Evolutionary conservation across 2,888 invertebrate species (phyloP), one percentile per base, ranked within the genome.

Genomic region (Apamea epomidion): DNA sequence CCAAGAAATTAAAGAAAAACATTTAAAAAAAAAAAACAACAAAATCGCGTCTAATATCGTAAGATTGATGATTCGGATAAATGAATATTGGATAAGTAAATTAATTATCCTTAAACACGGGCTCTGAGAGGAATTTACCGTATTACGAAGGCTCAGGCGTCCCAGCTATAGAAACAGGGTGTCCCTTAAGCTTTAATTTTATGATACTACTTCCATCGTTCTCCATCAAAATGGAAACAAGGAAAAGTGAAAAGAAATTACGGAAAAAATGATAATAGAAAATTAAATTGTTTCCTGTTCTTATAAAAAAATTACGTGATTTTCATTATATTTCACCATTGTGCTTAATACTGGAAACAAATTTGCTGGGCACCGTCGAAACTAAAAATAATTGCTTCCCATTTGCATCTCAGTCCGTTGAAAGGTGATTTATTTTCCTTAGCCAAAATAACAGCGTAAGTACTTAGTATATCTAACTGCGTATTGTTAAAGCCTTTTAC

Each of bases 31-130:
- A 42, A 77, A 18, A 69, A 74, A 58, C 7, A 69, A 48, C 60
- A 67, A 71, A 75, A 65, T 54, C 12, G 10, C 18, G 8, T 72
- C 48, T 82, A 67, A 85, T 74, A 76, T 58, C 58, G 29, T 58
- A 78, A 85, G 86, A 88, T 85, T 76, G 54, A 85, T 83, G 86
- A 73, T 67, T 74, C 18, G 58, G 77, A 85, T 77, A 73, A 80
- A 81, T 88, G 75, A 81, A 86, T 88, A 75, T 78, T 64, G 71
- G 71, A 70, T 80, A 77, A 82, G 69, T 83, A 73, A 87, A 83
- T 85, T 87, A 80, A 84, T 87, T 88, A 88, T 70, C 71, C 62
- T 71, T 84, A 69, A 83, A 74, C 71, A 74, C 54, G 58, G 73
- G 37, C 64, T 77, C 32, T 42, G 54, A 74, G 62, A 58, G 73